Evolutionary conservation across 2,797 vertebrate genomes (phyloP).

Genomic region (Neosilurus hyrtlii): DNA sequence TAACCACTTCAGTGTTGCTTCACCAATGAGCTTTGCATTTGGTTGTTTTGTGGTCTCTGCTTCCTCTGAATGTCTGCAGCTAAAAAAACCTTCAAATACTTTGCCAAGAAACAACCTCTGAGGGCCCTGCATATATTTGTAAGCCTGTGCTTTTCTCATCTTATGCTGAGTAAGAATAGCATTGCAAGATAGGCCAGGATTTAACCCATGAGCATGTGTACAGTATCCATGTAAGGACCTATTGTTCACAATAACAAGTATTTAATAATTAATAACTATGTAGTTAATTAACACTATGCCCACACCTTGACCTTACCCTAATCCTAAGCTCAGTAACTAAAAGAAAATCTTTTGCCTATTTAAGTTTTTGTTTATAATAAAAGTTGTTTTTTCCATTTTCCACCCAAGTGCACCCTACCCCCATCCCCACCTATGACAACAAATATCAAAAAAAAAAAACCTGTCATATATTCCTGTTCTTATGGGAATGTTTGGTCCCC

Average conservation of each 20-base stretch:
- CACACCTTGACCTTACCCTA: background rate
- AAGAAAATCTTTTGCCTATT: background rate
- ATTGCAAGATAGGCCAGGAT: conserved; percentile 18
- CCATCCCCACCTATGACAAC: too few species aligned
- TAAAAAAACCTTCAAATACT: conserved; percentile 22
- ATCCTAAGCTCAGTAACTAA: background rate
- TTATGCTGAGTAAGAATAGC: conserved; percentile 28
- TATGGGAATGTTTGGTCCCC: background rate
- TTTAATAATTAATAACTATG: background rate
- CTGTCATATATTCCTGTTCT: background rate
- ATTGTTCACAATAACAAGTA: background rate
- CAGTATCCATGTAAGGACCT: background rate
- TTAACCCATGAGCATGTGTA: conserved; percentile 12
- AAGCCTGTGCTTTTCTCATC: conserved; percentile 34
- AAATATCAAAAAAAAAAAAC: background rate
- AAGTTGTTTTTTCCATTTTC: background rate
- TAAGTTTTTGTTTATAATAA: background rate
- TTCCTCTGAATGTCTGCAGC: conserved; percentile 29
- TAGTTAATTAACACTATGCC: background rate
- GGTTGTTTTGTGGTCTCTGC: conserved; percentile 32
- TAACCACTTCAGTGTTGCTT: conserved; percentile 28
- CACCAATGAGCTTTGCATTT: conserved; percentile 26
- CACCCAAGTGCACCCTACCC: background rate
- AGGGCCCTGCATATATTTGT: background rate
- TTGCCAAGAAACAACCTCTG: conserved; percentile 28